Conservation (phyloP, 2,797 vertebrate genomes). For the Cygnus olor region DNA sequence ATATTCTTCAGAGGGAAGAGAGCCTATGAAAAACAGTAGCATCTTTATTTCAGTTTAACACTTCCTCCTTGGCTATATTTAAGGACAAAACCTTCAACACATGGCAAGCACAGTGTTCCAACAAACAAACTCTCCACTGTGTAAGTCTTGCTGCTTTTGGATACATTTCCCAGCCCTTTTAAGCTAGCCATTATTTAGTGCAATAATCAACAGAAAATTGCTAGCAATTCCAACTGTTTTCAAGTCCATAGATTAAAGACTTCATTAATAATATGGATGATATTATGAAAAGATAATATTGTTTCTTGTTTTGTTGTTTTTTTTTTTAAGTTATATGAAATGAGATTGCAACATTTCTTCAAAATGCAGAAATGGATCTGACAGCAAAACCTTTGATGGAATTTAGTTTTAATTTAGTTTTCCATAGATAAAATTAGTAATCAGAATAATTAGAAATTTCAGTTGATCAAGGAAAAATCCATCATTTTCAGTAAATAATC, state of each 20-base stretch:
- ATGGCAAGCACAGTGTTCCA: background rate
- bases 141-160: background rate
- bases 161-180: background rate
- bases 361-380: background rate
- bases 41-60: conserved; percentile 29
- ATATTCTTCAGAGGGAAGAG: background rate
- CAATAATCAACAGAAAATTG: background rate
- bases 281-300: background rate
- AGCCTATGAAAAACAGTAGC: background rate
- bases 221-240: background rate
- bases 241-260: background rate
- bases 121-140: background rate
- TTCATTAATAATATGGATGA: background rate
- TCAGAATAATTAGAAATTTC: background rate
- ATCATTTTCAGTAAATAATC: background rate
- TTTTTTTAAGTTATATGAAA: background rate
- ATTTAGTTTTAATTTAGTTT: background rate
- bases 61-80: conserved; percentile 23
- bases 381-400: background rate
- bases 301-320: no score
- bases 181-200: background rate
- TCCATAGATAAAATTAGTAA: background rate
- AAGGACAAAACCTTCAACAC: conserved; percentile 45
- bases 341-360: background rate
- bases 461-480: background rate